Conservation (phyloP, 2,888 invertebrate species). For the Nomada lathburiana region DNA sequence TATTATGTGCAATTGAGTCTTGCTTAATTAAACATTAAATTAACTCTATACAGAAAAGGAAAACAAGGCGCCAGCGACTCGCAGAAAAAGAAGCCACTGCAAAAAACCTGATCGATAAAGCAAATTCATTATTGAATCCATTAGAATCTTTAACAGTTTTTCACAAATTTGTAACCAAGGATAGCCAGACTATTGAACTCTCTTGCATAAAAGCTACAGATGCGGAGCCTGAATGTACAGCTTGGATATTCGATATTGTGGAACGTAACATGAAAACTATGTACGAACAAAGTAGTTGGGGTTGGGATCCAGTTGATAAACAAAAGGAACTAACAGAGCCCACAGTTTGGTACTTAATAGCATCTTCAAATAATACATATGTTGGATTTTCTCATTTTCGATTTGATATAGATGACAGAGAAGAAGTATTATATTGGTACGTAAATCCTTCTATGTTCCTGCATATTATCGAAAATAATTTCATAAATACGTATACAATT, state of each 20-base stretch:
- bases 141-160: slow-evolving; percentile 87
- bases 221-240: slow-evolving; percentile 86
- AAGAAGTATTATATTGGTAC: slow-evolving; percentile 90
- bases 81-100: slow-evolving; percentile 81
- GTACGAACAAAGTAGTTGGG: slow-evolving; percentile 87
- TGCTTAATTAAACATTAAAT: background rate
- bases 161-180: slow-evolving; percentile 86
- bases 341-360: slow-evolving; percentile 88
- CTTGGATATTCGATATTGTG: slow-evolving; percentile 91
- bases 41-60: slow-evolving; percentile 74
- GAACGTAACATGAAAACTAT: slow-evolving; percentile 92
- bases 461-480: background rate
- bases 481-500: slow-evolving; percentile 11
- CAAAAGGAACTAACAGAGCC: slow-evolving; percentile 88
- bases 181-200: slow-evolving; percentile 87
- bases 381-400: slow-evolving; percentile 91
- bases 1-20: background rate
- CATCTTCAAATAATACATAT: slow-evolving; percentile 83
- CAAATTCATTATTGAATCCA: slow-evolving; percentile 87
- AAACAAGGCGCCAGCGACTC: slow-evolving; percentile 75
- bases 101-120: slow-evolving; percentile 87
- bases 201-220: slow-evolving; percentile 87
- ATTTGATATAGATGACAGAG: slow-evolving; percentile 89
- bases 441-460: slow-evolving; percentile 38
- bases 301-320: slow-evolving; percentile 89